Evolutionary conservation across 2,888 invertebrate genomes (phyloP).

Genomic region (Steromphala cineraria): DNA sequence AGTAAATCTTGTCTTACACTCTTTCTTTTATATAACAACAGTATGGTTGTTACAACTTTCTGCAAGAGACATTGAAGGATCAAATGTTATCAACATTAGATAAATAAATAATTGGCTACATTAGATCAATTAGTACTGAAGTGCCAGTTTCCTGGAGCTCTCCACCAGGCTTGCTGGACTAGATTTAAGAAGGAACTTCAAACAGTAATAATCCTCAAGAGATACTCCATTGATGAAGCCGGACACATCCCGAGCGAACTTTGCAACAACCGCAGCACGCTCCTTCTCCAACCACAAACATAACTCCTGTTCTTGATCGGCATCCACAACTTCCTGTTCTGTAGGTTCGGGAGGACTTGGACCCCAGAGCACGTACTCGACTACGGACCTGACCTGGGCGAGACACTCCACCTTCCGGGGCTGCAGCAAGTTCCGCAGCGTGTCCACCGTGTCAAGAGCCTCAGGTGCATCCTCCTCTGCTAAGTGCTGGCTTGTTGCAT

Average conservation of each 20-base stretch:
- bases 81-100: too few relatives aligned
- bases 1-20: too few relatives aligned
- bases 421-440: conserved; percentile 53
- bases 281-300: conserved; percentile 67
- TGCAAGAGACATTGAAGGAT: too few relatives aligned
- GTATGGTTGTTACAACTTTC: too few relatives aligned
- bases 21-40: too few relatives aligned
- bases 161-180: conserved; percentile 63
- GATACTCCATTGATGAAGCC: conserved; percentile 45
- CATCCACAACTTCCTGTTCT: conserved; percentile 40
- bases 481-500: conserved; percentile 45
- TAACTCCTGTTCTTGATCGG: conserved; percentile 58
- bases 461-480: conserved; percentile 42
- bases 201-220: conserved; percentile 63
- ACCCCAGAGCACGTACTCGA: conserved; percentile 67
- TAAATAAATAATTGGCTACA: too few relatives aligned
- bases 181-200: conserved; percentile 68
- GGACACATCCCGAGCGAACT: conserved; percentile 52
- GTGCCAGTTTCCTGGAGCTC: conserved; percentile 48
- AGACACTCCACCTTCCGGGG: conserved; percentile 57
- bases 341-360: conserved; percentile 37
- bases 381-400: conserved; percentile 60
- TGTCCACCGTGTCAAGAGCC: conserved; percentile 18
- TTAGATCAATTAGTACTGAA: not conserved
- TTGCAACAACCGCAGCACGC: conserved; percentile 52